Percentiles rank a stretch among this genome's conserved stretches.
These are phyloP conservation scores for Gari tellinella DNA, from an alignment of 2,888 invertebrate species.

Conservation along the genomic window DNA sequence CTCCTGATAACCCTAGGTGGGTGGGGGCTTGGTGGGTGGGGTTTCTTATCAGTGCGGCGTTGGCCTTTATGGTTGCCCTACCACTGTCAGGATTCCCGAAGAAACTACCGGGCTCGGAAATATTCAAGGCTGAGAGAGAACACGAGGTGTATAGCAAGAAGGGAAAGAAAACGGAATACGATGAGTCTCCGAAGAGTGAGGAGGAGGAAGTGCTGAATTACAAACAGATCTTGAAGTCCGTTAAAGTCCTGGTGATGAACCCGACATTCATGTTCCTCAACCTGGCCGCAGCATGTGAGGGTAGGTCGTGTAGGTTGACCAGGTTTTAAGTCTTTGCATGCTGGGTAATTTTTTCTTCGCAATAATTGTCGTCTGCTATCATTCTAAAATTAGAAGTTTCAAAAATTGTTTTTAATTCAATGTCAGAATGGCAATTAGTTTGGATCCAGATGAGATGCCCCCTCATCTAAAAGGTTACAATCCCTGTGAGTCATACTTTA, in stretches of 20 bases:
- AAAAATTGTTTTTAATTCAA: too few species aligned
- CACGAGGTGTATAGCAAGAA: conserved; percentile 75
- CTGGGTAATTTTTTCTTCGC: too few species aligned
- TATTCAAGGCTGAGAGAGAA: conserved; percentile 73
- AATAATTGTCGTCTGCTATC: too few species aligned
- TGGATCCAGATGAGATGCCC: too few species aligned
- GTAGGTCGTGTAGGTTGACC: too few species aligned
- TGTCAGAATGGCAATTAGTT: too few species aligned
- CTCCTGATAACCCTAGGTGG: conserved; percentile 87
- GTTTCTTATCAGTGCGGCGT: conserved; percentile 91
- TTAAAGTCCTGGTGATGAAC: conserved; percentile 78
- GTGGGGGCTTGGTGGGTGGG: conserved; percentile 99
- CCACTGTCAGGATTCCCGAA: conserved; percentile 91
- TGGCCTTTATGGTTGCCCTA: conserved; percentile 92
- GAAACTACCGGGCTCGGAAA: conserved; percentile 78
- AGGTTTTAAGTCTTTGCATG: too few species aligned
- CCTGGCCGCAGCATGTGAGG: conserved; percentile 85
- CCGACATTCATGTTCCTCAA: conserved; percentile 83
- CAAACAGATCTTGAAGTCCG: conserved; percentile 72
- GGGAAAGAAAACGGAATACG: conserved; percentile 16
- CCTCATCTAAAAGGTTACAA: too few species aligned
- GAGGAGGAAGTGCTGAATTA: conserved; percentile 46
- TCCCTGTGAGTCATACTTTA: too few species aligned
- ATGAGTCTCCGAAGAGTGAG: conserved; percentile 8
- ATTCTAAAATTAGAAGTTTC: too few species aligned